A percentile compares a stretch with the other conserved stretches of the same genome.
Conservation (phyloP, 2,113 vertebrate genomes). For the Megaceryle maxima region DNA sequence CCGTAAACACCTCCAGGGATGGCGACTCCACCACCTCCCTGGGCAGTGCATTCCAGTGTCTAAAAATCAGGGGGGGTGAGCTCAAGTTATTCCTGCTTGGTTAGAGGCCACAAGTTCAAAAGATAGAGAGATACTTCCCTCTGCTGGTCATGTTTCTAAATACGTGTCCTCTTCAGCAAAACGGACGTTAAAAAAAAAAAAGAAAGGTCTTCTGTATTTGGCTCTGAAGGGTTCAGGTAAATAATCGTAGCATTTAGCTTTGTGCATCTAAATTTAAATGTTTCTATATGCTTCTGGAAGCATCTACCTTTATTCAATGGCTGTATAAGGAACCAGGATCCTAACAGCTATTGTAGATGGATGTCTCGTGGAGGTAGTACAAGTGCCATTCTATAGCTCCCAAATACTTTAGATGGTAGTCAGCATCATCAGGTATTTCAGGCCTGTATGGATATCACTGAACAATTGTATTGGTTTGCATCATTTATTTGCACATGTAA, state of each 20-base stretch:
- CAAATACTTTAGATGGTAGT: not conserved
- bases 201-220: not conserved
- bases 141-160: conserved; percentile 28
- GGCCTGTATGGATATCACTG: not conserved
- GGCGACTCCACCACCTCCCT: too few relatives aligned
- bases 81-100: not conserved
- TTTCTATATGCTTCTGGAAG: not conserved
- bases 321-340: not conserved
- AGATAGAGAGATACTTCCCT: conserved; percentile 19
- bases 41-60: too few relatives aligned
- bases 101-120: not conserved
- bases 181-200: not conserved
- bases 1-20: too few relatives aligned
- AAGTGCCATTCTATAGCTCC: not conserved
- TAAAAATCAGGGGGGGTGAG: not conserved
- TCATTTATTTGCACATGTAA: not conserved
- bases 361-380: not conserved
- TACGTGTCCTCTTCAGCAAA: not conserved
- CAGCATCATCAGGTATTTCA: not conserved
- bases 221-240: not conserved
- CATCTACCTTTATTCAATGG: not conserved
- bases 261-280: not conserved
- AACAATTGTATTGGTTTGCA: not conserved
- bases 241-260: not conserved
- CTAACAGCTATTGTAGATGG: not conserved